These are phyloP conservation scores for Paramormyrops kingsleyae DNA, from an alignment of 2,113 vertebrate species.

Conservation along the genomic window DNA sequence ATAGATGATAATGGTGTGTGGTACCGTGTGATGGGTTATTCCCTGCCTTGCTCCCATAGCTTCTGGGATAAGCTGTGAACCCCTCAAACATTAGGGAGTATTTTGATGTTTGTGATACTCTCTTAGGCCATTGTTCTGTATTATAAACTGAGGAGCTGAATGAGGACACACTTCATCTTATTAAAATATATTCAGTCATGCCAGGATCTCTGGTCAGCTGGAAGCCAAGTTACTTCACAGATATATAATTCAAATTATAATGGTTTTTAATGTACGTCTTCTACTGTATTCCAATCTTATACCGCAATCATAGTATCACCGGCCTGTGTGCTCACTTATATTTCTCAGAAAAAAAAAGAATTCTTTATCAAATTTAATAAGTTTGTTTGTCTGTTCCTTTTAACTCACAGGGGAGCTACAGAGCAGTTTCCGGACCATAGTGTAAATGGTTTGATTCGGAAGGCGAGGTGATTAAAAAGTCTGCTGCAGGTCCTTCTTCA, in stretches of 20 bases:
- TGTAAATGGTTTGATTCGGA: not conserved
- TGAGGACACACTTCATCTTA: slow-evolving; percentile 49
- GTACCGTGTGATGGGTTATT: not conserved
- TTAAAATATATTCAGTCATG: slow-evolving; percentile 44
- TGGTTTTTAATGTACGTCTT: slow-evolving; percentile 64
- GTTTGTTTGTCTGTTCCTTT: slow-evolving; percentile 57
- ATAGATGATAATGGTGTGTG: not conserved
- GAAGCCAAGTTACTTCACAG: slow-evolving; percentile 60
- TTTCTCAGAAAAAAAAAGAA: slow-evolving; percentile 38
- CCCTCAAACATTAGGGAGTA: not conserved
- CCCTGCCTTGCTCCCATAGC: not conserved
- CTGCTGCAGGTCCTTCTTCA: slow-evolving; percentile 30
- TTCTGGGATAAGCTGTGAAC: not conserved
- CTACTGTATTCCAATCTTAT: slow-evolving; percentile 46
- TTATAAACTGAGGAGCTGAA: slow-evolving; percentile 39
- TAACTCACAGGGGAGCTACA: slow-evolving; percentile 29
- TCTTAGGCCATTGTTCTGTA: slow-evolving; percentile 25
- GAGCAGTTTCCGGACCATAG: not conserved
- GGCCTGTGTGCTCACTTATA: slow-evolving; percentile 51
- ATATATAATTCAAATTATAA: slow-evolving; percentile 52
- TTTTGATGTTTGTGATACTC: slow-evolving; percentile 55
- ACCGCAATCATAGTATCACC: slow-evolving; percentile 48
- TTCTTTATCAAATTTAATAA: slow-evolving; percentile 49
- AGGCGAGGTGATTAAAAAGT: not conserved
- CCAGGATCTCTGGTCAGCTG: slow-evolving; percentile 45